These are phyloP conservation scores for Oncorhynchus masou DNA, from an alignment of 2,113 vertebrate genomes.

Conservation along the genomic window DNA sequence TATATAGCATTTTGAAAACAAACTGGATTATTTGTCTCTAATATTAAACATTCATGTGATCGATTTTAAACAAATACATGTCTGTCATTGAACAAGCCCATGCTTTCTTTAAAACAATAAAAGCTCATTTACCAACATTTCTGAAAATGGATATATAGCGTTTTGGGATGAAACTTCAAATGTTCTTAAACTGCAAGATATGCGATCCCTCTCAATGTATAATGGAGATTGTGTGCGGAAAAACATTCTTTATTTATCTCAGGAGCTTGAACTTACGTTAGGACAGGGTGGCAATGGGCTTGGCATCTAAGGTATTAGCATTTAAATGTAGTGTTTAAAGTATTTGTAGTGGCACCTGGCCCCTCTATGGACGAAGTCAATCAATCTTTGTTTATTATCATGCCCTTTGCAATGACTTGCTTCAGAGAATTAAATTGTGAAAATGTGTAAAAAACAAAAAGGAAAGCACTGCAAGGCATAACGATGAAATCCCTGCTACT, in stretches of 20 bases:
- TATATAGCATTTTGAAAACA: no score
- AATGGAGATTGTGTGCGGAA: not conserved
- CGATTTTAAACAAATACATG: no score
- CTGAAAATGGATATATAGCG: no score
- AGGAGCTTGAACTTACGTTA: slow-evolving; percentile 19
- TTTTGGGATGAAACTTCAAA: not conserved
- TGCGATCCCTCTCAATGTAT: not conserved
- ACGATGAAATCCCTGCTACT: not conserved
- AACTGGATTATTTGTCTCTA: no score
- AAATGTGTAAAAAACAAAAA: slow-evolving; percentile 12
- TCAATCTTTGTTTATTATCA: slow-evolving; percentile 56
- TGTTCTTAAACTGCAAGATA: not conserved
- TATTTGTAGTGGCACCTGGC: slow-evolving; percentile 45
- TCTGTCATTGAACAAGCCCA: no score
- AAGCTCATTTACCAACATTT: no score
- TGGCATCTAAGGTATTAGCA: slow-evolving; percentile 47
- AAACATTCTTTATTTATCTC: slow-evolving; percentile 22
- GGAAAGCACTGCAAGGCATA: not conserved
- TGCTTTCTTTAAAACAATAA: no score
- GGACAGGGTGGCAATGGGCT: slow-evolving; percentile 6
- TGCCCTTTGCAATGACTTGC: slow-evolving; percentile 45
- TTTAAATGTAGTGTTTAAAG: slow-evolving; percentile 58
- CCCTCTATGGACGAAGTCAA: slow-evolving; percentile 45
- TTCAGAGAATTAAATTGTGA: slow-evolving; percentile 23
- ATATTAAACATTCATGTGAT: no score